phyloP scores from a whole-genome alignment of 2,888 invertebrate genomes.

The Dendrolimus pini region DNA sequence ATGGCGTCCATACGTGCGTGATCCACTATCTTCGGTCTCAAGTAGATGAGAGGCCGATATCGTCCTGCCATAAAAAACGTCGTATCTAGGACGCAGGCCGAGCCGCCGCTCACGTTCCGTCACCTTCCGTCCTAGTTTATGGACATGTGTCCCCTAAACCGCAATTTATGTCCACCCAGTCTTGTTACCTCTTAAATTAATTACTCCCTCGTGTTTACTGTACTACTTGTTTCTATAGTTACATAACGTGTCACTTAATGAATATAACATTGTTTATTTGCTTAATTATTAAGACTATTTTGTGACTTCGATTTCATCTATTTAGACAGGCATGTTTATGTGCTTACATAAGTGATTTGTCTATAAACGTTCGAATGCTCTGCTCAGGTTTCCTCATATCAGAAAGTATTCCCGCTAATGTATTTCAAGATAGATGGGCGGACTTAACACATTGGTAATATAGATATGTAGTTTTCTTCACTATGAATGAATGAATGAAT shows the following conservation, averaged over 20 bases:
- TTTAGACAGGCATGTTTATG: not conserved
- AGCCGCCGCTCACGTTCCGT: constrained; percentile 40
- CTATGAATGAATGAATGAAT: too few relatives aligned
- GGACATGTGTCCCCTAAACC: constrained; percentile 54
- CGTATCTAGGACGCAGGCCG: constrained; percentile 55
- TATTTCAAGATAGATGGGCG: too few relatives aligned
- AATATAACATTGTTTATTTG: not conserved
- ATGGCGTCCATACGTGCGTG: constrained; percentile 52
- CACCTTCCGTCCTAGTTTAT: constrained; percentile 62
- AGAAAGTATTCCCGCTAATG: too few relatives aligned
- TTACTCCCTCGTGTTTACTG: constrained; percentile 19
- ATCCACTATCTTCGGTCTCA: constrained; percentile 62
- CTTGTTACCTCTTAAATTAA: constrained; percentile 36
- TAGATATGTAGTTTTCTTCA: too few relatives aligned
- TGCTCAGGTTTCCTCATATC: too few relatives aligned
- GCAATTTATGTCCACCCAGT: constrained; percentile 51
- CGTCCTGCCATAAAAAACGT: constrained; percentile 66
- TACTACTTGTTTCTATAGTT: not conserved
- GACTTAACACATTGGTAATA: too few relatives aligned
- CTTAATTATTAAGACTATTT: not conserved
- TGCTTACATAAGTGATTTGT: too few relatives aligned
- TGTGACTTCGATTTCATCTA: not conserved
- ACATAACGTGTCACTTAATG: not conserved
- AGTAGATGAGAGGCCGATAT: constrained; percentile 65
- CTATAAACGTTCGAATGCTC: too few relatives aligned